Base-by-base conservation (phyloP, 2,113 vertebrate genomes). In the Clarias gariepinus region DNA sequence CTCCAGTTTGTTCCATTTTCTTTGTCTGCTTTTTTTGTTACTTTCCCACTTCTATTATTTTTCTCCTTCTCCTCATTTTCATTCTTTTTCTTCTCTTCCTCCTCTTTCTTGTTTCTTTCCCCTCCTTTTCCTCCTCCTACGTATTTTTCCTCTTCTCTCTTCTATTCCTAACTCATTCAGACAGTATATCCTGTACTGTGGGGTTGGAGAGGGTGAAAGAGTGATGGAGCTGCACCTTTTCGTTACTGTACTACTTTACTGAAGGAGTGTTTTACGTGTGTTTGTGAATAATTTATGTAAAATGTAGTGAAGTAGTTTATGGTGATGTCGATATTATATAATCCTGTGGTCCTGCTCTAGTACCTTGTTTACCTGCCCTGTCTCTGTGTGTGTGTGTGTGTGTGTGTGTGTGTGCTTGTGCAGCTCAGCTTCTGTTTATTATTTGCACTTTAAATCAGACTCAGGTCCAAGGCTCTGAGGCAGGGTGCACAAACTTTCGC, bases 401-500 rank as follows among this genome's bases (percentile, higher is more conserved):
- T 47, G 47, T 47, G 47, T 47, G 47, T 47, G 47, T 47, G 47
- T 47, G 47, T 47, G 0, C n/a, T 0, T n/a, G 5, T 76, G 41
- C 7, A 7, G 47, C 47, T 47, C 1, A 41, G 0, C 23, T 8
- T 71, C 3, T 71, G 10, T 21, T 73, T 73, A 68, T 30, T 68
- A 69, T 33, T 33, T 21, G 23, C 19, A 11, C 36, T 47, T 1
- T 11, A 11, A 23, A 11, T 73, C 1, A 1, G 36, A 73, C 11
- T 21, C 3, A 4, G 33, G 19, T 41, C 21, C 33, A 73, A 11
- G 15, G 19, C 16, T 36, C 12, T 11, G 18, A 19, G 9, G 21
- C 36, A 13, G 71, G 73, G 73, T n/a, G 73, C 47, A n/a, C 73
- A 76, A 52, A 76, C 73, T 76, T 76, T 76, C 25, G 41, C 73